Conservation (phyloP, 2,797 vertebrate species). For the Myotis daubentonii region DNA sequence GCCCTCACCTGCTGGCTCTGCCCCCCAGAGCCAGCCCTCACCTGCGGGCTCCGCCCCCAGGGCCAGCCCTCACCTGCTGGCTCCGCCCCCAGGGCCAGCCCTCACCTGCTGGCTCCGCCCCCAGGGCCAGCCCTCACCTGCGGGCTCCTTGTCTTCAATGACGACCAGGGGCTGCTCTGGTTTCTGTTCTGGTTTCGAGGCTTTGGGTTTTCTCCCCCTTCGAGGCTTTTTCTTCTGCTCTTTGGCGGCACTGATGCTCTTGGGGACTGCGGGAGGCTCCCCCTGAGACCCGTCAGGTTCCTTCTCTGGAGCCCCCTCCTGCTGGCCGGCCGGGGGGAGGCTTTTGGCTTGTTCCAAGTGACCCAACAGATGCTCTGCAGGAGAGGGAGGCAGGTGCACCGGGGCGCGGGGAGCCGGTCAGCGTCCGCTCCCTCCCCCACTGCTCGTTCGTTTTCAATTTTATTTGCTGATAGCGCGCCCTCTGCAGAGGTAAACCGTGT, state of each 20-base stretch:
- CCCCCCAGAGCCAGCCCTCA: not conserved
- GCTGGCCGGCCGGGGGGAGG: constrained; percentile 67
- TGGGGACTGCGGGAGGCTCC: constrained; percentile 57
- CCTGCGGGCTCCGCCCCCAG: not conserved
- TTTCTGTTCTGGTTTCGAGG: constrained; percentile 85
- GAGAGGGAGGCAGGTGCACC: accelerated
- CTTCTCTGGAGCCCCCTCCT: constrained; percentile 78
- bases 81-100: not conserved
- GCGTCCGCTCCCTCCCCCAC: accelerated
- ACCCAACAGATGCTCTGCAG: constrained; percentile 88
- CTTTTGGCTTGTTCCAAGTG: constrained; percentile 88
- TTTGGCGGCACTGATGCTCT: constrained; percentile 61
- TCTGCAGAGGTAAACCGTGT: not conserved
- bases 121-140: constrained; percentile 77
- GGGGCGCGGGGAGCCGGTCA: not conserved
- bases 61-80: not conserved
- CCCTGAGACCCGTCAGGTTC: constrained; percentile 71
- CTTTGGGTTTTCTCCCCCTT: constrained; percentile 89
- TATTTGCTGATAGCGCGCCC: not conserved
- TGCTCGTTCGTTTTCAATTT: not conserved
- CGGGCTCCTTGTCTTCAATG: constrained; percentile 82
- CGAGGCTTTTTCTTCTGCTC: constrained; percentile 88
- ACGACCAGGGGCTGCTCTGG: constrained; percentile 78
- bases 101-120: not conserved
- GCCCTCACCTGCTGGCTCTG: too few species aligned